A percentile compares a stretch with the other conserved stretches of the same genome.
Conservation (phyloP, 2,113 vertebrate species). For the Saguinus imperator region DNA sequence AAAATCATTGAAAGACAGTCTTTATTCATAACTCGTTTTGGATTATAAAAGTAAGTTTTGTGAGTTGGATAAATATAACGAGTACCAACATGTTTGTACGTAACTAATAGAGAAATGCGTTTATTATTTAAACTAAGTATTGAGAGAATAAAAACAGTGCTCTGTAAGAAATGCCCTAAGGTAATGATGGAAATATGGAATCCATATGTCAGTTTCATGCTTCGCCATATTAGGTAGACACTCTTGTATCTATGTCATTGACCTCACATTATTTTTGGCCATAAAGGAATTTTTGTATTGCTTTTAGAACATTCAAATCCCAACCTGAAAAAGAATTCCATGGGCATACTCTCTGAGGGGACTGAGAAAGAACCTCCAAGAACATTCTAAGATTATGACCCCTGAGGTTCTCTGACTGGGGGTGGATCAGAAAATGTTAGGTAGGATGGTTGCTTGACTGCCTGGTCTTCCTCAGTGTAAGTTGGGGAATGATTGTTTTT, state of each 20-base stretch:
- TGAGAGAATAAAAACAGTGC: background rate
- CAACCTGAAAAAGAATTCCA: background rate
- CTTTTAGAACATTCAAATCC: background rate
- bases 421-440: background rate
- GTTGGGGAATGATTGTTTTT: background rate
- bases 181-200: background rate
- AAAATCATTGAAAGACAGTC: background rate
- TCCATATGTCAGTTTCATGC: background rate
- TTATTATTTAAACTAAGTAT: slow-evolving; percentile 4
- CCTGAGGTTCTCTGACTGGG: background rate
- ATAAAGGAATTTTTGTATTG: background rate
- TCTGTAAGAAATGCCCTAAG: background rate
- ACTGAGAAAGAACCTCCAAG: background rate
- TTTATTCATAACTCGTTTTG: background rate
- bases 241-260: background rate
- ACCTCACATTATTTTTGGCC: background rate
- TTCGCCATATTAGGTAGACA: background rate
- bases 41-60: slow-evolving; percentile 5
- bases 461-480: background rate
- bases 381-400: background rate
- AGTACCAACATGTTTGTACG: background rate
- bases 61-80: background rate
- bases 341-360: background rate
- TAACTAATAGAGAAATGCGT: background rate
- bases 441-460: background rate